A percentile compares a stretch with the other conserved stretches of the same genome.
Conservation (phyloP, 2,797 vertebrate species). For the Pangasius larnaudii region DNA sequence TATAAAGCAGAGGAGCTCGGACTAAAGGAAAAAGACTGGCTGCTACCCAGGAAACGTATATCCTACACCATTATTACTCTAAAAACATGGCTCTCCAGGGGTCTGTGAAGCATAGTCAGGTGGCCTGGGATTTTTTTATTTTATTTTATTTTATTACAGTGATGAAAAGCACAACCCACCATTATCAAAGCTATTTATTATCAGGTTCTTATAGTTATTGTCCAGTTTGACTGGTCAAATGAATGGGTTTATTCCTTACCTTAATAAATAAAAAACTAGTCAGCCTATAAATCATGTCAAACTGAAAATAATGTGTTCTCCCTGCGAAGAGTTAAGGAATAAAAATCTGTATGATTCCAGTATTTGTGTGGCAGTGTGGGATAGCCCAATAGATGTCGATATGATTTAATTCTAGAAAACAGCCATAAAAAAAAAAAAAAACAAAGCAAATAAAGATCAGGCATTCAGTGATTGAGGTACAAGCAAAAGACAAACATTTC, state of each 20-base stretch:
- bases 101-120: not conserved
- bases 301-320: not conserved
- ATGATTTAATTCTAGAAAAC: not conserved
- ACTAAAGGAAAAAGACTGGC: constrained; percentile 17
- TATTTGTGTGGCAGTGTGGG: not conserved
- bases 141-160: no score
- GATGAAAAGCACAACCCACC: no score
- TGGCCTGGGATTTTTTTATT: not conserved
- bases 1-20: not conserved
- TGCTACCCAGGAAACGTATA: not conserved
- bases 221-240: not conserved
- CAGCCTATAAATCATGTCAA: not conserved
- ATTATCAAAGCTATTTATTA: no score
- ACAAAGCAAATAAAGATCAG: no score
- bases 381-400: not conserved
- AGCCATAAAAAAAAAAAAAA: no score
- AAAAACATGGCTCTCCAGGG: no score
- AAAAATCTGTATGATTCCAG: not conserved
- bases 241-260: not conserved
- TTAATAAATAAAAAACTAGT: not conserved
- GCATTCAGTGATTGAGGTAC: no score
- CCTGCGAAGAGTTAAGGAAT: not conserved
- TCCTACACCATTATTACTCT: not conserved
- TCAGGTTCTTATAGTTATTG: not conserved
- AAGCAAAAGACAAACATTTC: not conserved